phyloP scores from a whole-genome alignment of 2,113 vertebrate species.

The Mastomys coucha region DNA sequence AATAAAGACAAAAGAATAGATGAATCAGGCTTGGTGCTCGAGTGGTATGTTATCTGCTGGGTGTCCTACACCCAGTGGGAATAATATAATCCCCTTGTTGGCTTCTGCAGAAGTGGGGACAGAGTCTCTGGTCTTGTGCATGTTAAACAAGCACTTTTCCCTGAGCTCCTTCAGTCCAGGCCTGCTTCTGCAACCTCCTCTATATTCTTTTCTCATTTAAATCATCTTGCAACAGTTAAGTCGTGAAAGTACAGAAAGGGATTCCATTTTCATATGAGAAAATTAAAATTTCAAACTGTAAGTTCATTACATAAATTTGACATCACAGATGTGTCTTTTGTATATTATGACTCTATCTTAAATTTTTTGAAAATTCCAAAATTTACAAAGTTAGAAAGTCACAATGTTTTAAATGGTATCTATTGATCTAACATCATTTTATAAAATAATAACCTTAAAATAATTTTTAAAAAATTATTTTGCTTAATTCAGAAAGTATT shows the following conservation, averaged over 20 bases:
- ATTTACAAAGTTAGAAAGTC: background rate
- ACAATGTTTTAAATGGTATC: constrained; percentile 42
- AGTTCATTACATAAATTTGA: background rate
- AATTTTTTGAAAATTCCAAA: constrained; percentile 38
- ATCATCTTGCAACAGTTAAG: background rate
- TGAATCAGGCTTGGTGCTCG: background rate
- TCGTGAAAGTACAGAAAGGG: background rate
- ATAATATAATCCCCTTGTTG: background rate
- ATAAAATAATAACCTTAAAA: background rate
- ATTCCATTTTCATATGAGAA: constrained; percentile 7
- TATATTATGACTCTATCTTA: background rate
- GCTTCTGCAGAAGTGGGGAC: background rate
- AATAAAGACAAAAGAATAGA: background rate
- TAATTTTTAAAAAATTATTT: background rate
- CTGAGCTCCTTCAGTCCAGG: background rate
- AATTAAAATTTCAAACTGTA: constrained; percentile 23
- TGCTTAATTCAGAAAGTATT: background rate
- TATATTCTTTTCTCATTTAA: constrained; percentile 13
- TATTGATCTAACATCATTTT: background rate
- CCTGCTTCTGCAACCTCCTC: background rate
- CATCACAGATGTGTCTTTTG: constrained; percentile 33
- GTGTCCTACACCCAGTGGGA: background rate
- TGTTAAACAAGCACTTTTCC: background rate
- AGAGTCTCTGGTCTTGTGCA: background rate
- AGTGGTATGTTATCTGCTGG: background rate